Conservation (phyloP, 2,113 vertebrate species). For the Trichomycterus rosablanca region DNA sequence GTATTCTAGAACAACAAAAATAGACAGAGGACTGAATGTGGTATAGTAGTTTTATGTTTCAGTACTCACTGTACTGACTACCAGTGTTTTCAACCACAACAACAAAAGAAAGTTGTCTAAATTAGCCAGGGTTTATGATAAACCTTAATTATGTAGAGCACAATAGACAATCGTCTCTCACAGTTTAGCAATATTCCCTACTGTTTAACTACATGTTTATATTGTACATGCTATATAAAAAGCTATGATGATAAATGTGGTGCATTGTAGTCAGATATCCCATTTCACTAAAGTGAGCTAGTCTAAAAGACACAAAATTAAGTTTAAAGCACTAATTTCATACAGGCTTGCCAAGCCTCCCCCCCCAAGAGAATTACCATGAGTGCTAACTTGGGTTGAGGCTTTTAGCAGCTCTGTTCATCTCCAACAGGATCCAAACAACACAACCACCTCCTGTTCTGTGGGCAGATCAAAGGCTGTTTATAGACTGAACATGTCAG, state of each 20-base stretch:
- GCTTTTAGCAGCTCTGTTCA: background rate
- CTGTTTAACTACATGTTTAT: background rate
- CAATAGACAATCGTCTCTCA: background rate
- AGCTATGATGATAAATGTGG: slow-evolving; percentile 3
- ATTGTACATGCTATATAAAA: background rate
- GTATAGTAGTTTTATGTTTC: too few species aligned
- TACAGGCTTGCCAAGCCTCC: background rate
- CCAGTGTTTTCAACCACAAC: too few species aligned
- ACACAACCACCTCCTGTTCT: background rate
- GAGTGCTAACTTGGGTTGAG: background rate
- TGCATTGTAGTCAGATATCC: background rate
- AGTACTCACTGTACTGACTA: too few species aligned
- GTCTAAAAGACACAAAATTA: background rate
- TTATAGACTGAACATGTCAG: too few species aligned
- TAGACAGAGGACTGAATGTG: too few species aligned
- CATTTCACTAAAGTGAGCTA: background rate
- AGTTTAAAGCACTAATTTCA: background rate
- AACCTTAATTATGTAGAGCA: too few species aligned
- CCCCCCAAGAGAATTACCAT: too few species aligned
- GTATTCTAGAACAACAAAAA: background rate
- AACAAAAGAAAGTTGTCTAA: too few species aligned
- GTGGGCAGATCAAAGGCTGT: background rate
- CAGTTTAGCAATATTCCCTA: background rate
- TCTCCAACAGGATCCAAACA: background rate
- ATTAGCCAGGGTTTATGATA: background rate